phyloP scores from a whole-genome alignment of 2,888 invertebrate genomes.

The Torymus tubicola region DNA sequence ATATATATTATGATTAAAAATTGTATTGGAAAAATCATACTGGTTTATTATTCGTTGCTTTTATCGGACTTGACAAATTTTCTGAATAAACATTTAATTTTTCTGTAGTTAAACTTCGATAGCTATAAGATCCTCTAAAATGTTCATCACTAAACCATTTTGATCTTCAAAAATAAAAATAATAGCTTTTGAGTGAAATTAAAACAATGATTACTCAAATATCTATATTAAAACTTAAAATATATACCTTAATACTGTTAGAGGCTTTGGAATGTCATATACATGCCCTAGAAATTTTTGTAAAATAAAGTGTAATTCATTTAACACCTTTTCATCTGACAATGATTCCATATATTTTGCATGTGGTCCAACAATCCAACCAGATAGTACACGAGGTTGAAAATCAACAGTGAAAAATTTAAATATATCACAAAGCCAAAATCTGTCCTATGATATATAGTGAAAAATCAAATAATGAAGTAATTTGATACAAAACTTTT shows the following conservation, averaged over 20 bases:
- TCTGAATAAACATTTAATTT: constrained; percentile 77
- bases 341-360: constrained; percentile 81
- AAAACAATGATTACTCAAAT: background rate
- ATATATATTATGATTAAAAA: too few relatives aligned
- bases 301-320: constrained; percentile 78
- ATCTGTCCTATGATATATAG: constrained; percentile 68
- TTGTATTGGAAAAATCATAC: constrained; percentile 58
- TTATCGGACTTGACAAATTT: constrained; percentile 80
- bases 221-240: constrained; percentile 8
- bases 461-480: constrained; percentile 20
- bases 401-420: constrained; percentile 83
- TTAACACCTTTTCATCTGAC: constrained; percentile 78
- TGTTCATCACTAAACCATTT: constrained; percentile 84
- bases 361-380: constrained; percentile 83
- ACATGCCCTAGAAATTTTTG: constrained; percentile 78
- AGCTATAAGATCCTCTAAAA: constrained; percentile 86
- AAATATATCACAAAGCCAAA: constrained; percentile 83
- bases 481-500: constrained; percentile 3
- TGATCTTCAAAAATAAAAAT: constrained; percentile 78
- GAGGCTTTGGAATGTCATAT: constrained; percentile 78
- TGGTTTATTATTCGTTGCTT: constrained; percentile 75
- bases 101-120: constrained; percentile 79
- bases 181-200: background rate
- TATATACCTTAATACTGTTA: constrained; percentile 78
- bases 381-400: constrained; percentile 82